These are phyloP conservation scores for Brachyrhaphis roseni DNA, from an alignment of 2,797 vertebrate genomes.

Conservation along the genomic window DNA sequence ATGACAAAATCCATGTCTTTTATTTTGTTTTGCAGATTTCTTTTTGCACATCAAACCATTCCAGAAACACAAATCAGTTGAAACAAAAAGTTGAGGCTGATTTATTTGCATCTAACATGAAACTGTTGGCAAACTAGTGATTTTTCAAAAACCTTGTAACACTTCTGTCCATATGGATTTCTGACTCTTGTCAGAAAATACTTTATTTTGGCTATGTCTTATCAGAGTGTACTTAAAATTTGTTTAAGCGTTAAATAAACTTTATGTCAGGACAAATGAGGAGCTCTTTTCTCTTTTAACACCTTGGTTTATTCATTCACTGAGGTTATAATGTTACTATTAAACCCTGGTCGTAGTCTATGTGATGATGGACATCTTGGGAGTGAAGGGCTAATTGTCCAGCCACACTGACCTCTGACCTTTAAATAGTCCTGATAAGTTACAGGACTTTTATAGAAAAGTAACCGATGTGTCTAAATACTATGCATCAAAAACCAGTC, in stretches of 20 bases:
- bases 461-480: not conserved
- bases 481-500: not conserved
- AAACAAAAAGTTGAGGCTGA: not conserved
- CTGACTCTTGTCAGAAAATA: not conserved
- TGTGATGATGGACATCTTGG: constrained; percentile 25
- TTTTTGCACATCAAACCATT: not conserved
- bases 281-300: constrained; percentile 14
- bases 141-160: not conserved
- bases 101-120: not conserved
- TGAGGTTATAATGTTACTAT: constrained; percentile 18
- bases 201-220: not conserved
- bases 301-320: constrained; percentile 19
- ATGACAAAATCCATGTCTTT: not conserved
- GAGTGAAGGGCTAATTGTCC: constrained; percentile 6
- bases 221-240: not conserved
- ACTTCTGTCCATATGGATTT: not conserved
- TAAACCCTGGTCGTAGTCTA: constrained; percentile 6
- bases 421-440: not conserved
- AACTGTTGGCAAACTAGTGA: not conserved
- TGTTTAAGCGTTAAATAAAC: not conserved
- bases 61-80: not conserved
- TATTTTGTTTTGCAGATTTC: not conserved
- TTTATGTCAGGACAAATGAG: not conserved
- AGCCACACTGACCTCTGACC: constrained; percentile 25
- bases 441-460: not conserved